Percentiles rank a stretch among this genome's conserved stretches.
Evolutionary conservation across 2,797 vertebrate species (phyloP).

Genomic region (Microchirus variegatus): DNA sequence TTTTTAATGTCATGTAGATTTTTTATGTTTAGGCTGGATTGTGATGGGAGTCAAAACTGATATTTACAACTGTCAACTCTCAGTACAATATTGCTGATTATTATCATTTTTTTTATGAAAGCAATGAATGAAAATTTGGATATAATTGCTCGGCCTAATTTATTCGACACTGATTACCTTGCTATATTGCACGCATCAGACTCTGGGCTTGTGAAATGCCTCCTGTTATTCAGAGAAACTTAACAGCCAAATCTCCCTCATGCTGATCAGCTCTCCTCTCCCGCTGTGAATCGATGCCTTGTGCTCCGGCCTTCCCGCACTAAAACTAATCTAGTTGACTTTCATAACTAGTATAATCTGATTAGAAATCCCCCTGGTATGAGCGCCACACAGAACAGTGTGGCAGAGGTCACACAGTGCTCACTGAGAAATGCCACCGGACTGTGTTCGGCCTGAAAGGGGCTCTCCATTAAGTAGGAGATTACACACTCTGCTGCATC

Average conservation of each 20-base stretch:
- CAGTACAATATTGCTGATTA: neutral
- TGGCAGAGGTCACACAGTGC: slow-evolving; percentile 67
- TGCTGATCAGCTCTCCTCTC: slow-evolving; percentile 49
- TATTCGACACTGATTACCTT: too few relatives aligned
- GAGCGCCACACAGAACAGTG: slow-evolving; percentile 54
- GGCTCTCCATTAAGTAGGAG: slow-evolving; percentile 41
- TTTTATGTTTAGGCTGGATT: neutral
- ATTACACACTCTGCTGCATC: slow-evolving; percentile 49
- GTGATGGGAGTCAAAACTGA: neutral
- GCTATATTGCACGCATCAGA: neutral
- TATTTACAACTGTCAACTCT: neutral
- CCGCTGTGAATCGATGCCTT: slow-evolving; percentile 61
- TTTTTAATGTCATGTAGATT: too few relatives aligned
- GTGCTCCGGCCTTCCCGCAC: slow-evolving; percentile 47
- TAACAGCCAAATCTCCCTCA: slow-evolving; percentile 39
- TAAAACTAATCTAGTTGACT: slow-evolving; percentile 68
- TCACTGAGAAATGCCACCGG: slow-evolving; percentile 61
- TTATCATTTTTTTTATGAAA: too few relatives aligned
- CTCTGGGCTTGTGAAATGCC: slow-evolving; percentile 14
- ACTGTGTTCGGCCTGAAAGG: slow-evolving; percentile 41
- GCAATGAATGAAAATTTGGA: neutral
- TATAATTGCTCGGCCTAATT: too few relatives aligned
- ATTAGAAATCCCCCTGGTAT: slow-evolving; percentile 65
- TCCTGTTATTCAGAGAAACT: slow-evolving; percentile 30
- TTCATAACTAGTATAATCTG: slow-evolving; percentile 75